These are phyloP conservation scores for Metopolophium dirhodum DNA, from an alignment of 1,140 invertebrate genomes.

Conservation along the genomic window DNA sequence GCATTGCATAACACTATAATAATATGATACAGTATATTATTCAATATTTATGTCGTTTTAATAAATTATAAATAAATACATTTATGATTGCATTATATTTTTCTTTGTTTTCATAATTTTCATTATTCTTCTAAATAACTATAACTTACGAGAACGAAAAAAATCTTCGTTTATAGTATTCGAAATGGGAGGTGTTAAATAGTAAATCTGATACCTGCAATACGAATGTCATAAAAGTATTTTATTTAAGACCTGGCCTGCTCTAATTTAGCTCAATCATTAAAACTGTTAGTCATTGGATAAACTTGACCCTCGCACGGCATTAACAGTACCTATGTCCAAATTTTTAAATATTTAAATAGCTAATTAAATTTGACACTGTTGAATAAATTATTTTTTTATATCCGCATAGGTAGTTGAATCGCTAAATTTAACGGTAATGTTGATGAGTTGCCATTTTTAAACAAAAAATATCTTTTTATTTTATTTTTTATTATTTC, in stretches of 20 bases:
- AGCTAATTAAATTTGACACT: not conserved
- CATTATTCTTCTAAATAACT: not conserved
- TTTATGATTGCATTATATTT: not conserved
- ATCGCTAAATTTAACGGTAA: not conserved
- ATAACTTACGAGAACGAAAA: too few species aligned
- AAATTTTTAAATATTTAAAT: not conserved
- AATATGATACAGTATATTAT: not conserved
- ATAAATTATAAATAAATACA: not conserved
- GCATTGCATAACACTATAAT: not conserved
- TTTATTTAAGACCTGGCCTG: not conserved
- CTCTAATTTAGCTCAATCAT: not conserved
- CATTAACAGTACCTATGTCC: not conserved
- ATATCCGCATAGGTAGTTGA: not conserved
- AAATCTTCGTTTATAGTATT: not conserved
- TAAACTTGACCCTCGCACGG: not conserved
- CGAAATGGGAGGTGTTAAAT: not conserved
- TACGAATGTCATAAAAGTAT: not conserved
- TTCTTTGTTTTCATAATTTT: not conserved
- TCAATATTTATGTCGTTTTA: not conserved
- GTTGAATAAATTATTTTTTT: not conserved
- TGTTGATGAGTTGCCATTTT: not conserved
- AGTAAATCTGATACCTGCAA: not conserved
- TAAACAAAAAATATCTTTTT: not conserved
- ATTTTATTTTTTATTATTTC: not conserved
- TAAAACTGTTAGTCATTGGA: not conserved